phyloP scores from a whole-genome alignment of 2,888 invertebrate species.

The Camptogramma bilineatum region DNA sequence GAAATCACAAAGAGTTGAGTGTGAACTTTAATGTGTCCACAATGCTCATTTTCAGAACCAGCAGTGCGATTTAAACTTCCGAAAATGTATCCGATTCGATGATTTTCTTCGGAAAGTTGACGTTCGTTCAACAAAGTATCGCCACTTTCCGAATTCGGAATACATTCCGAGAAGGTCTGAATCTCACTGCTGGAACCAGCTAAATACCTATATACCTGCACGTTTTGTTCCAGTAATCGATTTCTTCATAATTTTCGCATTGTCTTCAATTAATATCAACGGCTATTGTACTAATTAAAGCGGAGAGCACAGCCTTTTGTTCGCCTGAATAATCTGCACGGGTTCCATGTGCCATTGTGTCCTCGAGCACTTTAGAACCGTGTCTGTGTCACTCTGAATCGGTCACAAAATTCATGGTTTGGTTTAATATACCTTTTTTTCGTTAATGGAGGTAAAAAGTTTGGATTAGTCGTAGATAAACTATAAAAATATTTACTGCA shows the following conservation, averaged over 20 bases:
- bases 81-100: too few relatives aligned
- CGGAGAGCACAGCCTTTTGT: conserved; percentile 40
- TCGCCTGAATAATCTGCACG: conserved; percentile 25
- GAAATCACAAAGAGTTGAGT: too few relatives aligned
- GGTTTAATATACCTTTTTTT: conserved; percentile 1
- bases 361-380: conserved; percentile 44
- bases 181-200: too few relatives aligned
- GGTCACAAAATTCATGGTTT: neutral
- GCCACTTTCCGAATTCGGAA: too few relatives aligned
- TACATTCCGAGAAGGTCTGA: too few relatives aligned
- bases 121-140: too few relatives aligned
- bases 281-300: conserved; percentile 43
- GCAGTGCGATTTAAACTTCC: too few relatives aligned
- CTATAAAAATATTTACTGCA: neutral
- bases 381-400: conserved; percentile 13
- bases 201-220: conserved; percentile 2
- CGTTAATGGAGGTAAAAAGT: too few relatives aligned
- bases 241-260: conserved; percentile 33
- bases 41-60: neutral
- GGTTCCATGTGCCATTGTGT: conserved; percentile 46
- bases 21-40: neutral
- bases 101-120: too few relatives aligned
- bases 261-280: conserved; percentile 40
- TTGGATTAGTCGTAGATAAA: too few relatives aligned
- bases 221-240: conserved; percentile 27